These are phyloP conservation scores for Parthenolecanium corni DNA, from an alignment of 2,888 invertebrate genomes.

Conservation along the genomic window DNA sequence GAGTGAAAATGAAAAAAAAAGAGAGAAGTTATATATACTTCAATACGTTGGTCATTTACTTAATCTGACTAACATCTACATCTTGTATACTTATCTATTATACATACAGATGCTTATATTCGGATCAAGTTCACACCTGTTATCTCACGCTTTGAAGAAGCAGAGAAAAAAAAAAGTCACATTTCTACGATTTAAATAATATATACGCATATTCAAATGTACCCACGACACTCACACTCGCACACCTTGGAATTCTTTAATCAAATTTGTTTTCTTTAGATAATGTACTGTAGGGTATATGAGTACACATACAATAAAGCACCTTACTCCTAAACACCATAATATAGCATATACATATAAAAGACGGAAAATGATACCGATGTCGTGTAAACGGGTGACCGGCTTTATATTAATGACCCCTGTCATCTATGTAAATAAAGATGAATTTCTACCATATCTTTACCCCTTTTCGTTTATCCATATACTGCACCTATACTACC, in stretches of 20 bases:
- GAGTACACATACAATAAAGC: not conserved
- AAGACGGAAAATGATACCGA: not conserved
- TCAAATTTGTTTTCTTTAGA: not conserved
- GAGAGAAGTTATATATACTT: slow-evolving; percentile 2
- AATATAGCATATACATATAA: not conserved
- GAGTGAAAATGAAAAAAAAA: not conserved
- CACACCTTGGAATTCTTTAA: not conserved
- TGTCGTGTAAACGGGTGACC: slow-evolving; percentile 4
- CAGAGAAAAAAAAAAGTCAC: not conserved
- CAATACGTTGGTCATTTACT: slow-evolving; percentile 24
- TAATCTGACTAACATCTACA: slow-evolving; percentile 20
- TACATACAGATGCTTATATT: slow-evolving; percentile 9
- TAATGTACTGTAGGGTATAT: not conserved
- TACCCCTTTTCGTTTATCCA: too few relatives aligned
- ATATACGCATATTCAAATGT: not conserved
- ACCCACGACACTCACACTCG: too few relatives aligned
- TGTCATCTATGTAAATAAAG: slow-evolving; percentile 18
- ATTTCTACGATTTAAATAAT: not conserved
- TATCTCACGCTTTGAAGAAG: slow-evolving; percentile 26
- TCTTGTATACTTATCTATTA: not conserved
- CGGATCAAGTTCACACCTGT: slow-evolving; percentile 27
- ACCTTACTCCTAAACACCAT: too few relatives aligned
- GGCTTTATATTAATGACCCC: slow-evolving; percentile 13
- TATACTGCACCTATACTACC: too few relatives aligned
- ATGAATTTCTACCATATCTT: not conserved